phyloP scores from a whole-genome alignment of 2,888 invertebrate genomes.

The Cerastis leucographa region DNA sequence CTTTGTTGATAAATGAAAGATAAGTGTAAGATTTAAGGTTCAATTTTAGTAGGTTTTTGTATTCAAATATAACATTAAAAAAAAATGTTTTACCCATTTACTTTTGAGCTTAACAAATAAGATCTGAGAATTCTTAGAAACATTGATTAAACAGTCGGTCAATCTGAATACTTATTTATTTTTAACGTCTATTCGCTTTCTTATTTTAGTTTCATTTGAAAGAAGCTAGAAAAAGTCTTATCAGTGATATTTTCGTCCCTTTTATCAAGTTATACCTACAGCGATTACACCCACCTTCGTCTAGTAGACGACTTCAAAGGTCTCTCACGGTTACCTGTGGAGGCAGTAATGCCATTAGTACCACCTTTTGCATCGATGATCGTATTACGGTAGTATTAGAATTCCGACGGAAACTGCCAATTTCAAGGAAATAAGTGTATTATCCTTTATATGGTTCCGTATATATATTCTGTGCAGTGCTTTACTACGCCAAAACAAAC shows the following conservation, averaged over 20 bases:
- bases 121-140: not conserved
- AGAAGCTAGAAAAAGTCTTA: not conserved
- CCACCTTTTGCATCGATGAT: slow-evolving; percentile 29
- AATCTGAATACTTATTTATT: not conserved
- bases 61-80: too few species aligned
- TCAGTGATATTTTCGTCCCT: not conserved
- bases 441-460: not conserved
- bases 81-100: not conserved
- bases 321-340: not conserved
- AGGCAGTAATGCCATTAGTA: slow-evolving; percentile 12
- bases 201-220: not conserved
- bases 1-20: not conserved
- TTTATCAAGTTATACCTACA: not conserved
- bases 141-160: not conserved
- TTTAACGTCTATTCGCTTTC: not conserved
- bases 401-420: slow-evolving; percentile 1
- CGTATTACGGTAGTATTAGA: slow-evolving; percentile 18
- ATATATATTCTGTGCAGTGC: not conserved
- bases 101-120: not conserved
- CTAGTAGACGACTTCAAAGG: slow-evolving; percentile 2
- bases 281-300: not conserved
- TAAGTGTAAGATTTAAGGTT: not conserved
- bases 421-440: slow-evolving; percentile 8
- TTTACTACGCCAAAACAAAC: not conserved
- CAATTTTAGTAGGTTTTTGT: not conserved